Percentiles rank a stretch among this genome's conserved stretches.
These are phyloP conservation scores for Cartodere bifasciata DNA, from an alignment of 2,888 invertebrate genomes.

Conservation along the genomic window DNA sequence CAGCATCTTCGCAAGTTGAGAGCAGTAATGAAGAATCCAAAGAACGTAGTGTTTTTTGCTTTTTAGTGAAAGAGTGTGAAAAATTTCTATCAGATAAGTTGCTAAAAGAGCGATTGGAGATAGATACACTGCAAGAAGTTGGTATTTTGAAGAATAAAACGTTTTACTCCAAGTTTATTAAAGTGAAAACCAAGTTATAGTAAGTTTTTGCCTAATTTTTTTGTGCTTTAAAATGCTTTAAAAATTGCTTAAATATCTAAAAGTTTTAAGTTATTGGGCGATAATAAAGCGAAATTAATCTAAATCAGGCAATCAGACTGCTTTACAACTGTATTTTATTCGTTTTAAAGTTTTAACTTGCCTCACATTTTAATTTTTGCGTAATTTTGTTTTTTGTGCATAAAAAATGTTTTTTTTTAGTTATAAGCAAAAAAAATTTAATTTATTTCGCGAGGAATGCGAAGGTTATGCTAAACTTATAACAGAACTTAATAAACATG, in stretches of 20 bases:
- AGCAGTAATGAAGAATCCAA: slow-evolving; percentile 45
- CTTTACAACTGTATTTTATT: slow-evolving; percentile 5
- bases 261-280: too few species aligned
- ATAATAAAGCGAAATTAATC: too few species aligned
- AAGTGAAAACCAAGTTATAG: slow-evolving; percentile 96
- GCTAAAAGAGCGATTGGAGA: slow-evolving; percentile 83
- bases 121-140: slow-evolving; percentile 85
- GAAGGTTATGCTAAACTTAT: slow-evolving; percentile 97
- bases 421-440: slow-evolving; percentile 98
- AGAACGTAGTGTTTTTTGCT: slow-evolving; percentile 63
- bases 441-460: slow-evolving; percentile 95
- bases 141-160: slow-evolving; percentile 80
- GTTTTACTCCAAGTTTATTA: slow-evolving; percentile 90
- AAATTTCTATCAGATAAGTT: slow-evolving; percentile 73
- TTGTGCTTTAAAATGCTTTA: slow-evolving; percentile 6
- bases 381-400: neutral
- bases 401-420: slow-evolving; percentile 45
- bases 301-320: too few species aligned
- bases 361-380: neutral
- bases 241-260: slow-evolving; percentile 10
- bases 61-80: slow-evolving; percentile 66
- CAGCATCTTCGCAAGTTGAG: slow-evolving; percentile 58
- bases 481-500: slow-evolving; percentile 82
- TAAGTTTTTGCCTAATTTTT: slow-evolving; percentile 44
- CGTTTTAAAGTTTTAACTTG: neutral